Evolutionary conservation across 2,797 vertebrate genomes (phyloP).

Genomic region (Tadarida brasiliensis): DNA sequence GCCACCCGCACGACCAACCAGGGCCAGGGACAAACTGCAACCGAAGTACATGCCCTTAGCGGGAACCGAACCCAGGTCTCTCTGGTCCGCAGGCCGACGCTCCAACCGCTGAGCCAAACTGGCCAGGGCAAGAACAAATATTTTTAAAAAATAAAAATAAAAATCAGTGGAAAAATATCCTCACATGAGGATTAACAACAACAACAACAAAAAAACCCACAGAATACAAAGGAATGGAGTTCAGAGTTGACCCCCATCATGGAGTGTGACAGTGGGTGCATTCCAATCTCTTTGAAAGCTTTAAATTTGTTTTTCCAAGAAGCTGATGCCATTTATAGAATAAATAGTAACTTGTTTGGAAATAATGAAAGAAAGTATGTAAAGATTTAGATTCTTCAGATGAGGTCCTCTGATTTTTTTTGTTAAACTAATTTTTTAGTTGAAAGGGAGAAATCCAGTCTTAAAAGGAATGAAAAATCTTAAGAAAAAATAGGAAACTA

Average conservation of each 20-base stretch:
- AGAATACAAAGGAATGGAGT: background rate
- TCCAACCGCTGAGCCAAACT: no score
- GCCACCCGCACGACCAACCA: no score
- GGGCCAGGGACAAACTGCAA: no score
- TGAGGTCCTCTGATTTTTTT: background rate
- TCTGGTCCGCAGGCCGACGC: no score
- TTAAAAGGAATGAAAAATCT: background rate
- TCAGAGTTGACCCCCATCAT: background rate
- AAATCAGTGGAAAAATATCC: no score
- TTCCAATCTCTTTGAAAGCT: background rate
- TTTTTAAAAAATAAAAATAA: no score
- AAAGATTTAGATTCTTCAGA: conserved; percentile 14
- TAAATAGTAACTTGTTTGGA: conserved; percentile 2
- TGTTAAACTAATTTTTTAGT: conserved; percentile 38
- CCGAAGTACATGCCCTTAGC: no score
- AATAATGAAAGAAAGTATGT: background rate
- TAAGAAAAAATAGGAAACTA: background rate
- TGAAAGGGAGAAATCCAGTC: background rate
- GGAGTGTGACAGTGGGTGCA: background rate
- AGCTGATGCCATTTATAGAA: background rate
- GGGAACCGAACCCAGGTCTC: no score
- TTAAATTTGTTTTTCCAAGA: background rate
- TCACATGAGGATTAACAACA: no score
- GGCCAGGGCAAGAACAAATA: no score
- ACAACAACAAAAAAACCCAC: background rate